A percentile compares a stretch with the other conserved stretches of the same genome.
Conservation (phyloP, 2,797 vertebrate genomes). For the Scarus forsteni region DNA sequence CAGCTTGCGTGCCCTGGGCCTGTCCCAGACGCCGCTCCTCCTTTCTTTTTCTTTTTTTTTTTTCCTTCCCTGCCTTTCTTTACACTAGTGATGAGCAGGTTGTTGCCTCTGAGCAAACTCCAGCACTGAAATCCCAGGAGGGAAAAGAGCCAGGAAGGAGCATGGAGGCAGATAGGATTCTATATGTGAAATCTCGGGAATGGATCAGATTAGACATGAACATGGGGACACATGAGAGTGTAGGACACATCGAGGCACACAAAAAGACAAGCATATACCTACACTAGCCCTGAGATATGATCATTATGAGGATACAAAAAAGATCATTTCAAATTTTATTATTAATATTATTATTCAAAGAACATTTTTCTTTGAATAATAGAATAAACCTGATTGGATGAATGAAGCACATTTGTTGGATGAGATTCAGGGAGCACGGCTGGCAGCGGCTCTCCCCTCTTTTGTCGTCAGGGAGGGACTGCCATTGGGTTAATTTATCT, state of each 20-base stretch:
- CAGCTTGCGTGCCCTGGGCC: conserved; percentile 84
- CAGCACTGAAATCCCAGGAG: conserved; percentile 64
- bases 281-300: conserved; percentile 23
- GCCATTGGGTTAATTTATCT: conserved; percentile 74
- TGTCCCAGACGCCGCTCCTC: conserved; percentile 78
- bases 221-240: conserved; percentile 1
- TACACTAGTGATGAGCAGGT: conserved; percentile 79
- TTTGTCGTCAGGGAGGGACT: conserved; percentile 52
- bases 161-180: conserved; percentile 49
- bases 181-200: conserved; percentile 54
- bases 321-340: conserved; percentile 20
- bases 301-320: conserved; percentile 21
- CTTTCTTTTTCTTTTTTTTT: conserved; percentile 33
- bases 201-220: conserved; percentile 45
- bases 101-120: conserved; percentile 78
- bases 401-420: conserved; percentile 39
- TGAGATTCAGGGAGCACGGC: conserved; percentile 54
- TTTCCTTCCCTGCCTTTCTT: conserved; percentile 58
- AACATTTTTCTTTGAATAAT: conserved; percentile 12
- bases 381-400: conserved; percentile 35
- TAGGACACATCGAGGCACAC: conserved; percentile 6
- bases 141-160: conserved; percentile 50
- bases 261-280: background rate
- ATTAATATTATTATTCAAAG: conserved; percentile 29
- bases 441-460: conserved; percentile 41